Base-by-base conservation (phyloP, 2,113 vertebrate species). In the Pseudopodoces humilis region DNA sequence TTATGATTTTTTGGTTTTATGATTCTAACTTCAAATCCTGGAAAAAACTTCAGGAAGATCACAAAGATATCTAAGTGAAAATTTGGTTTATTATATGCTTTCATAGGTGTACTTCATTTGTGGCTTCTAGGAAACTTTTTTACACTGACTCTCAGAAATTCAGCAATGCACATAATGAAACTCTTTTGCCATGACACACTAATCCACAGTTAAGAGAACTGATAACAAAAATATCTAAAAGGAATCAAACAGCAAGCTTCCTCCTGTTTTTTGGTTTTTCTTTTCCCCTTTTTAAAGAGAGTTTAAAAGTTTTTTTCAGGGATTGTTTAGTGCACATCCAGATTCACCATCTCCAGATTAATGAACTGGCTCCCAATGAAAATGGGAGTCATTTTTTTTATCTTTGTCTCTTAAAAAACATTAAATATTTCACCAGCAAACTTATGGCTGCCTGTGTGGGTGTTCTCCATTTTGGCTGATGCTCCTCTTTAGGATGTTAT, bases 211-310 rank as follows among this genome's bases (percentile, higher is more conserved):
- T 41, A 50, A 31, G 7, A 86, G 8, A 72, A 83, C 6, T 46
- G 11, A 47, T 18, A 77, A 43, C 5, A 53, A 67, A 88, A 83
- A 74, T 49, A 37, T 10, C 10, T 43, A 19, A 79, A 92, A 63
- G 6, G 68, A 62, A 41, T 43, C 16, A 62, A 70, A 55, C 4
- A 43, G 4, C 24, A 67, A 37, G 1, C 2, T 58, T 86, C 17
- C 4, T 74, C 39, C 16, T 74, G 3, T 23, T n/a, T 46, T 2
- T 43, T 43, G 43, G 43, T 15, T 7, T 2, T 7, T 33, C 39
- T 15, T 19, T 0, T 8, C 4, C 23, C 3, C 11, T 71, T 75
- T 27, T 16, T n/a, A 55, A 27, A 71, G 2, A 18, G 1, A 27
- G 6, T 13, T 31, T 19, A 22, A 60, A 39, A 52, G 9, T 25